Percentiles rank a stretch among this genome's conserved stretches.
These are phyloP conservation scores for Encarsia formosa DNA, from an alignment of 2,888 invertebrate genomes.

Conservation along the genomic window DNA sequence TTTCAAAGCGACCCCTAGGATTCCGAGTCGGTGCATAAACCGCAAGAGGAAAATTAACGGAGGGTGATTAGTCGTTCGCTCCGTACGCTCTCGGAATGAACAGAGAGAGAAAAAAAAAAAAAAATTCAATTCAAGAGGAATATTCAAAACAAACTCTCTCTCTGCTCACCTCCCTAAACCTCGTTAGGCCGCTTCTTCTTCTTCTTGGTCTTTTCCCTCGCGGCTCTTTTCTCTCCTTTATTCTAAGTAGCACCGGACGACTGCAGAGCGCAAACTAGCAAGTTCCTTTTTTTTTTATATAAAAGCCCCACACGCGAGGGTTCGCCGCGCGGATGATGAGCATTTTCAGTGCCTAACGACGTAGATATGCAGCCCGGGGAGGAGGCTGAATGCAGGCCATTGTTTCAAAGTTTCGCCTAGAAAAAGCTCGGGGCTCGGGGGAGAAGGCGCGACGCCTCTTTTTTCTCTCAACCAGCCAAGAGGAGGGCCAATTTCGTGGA, in stretches of 20 bases:
- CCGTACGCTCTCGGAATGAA: background rate
- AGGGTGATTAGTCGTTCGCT: no score
- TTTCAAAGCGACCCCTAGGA: no score
- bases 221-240: background rate
- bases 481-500: no score
- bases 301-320: slow-evolving; percentile 19
- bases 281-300: background rate
- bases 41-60: no score
- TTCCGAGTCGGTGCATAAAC: no score
- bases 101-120: background rate
- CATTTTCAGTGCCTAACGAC: slow-evolving; percentile 36
- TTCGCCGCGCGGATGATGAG: slow-evolving; percentile 32
- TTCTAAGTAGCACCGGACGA: slow-evolving; percentile 13
- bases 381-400: background rate
- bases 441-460: background rate
- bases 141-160: no score
- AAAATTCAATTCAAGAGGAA: background rate
- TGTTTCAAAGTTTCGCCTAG: slow-evolving; percentile 14
- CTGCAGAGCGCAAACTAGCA: slow-evolving; percentile 9
- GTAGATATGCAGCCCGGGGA: slow-evolving; percentile 13
- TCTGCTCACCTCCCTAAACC: slow-evolving; percentile 7
- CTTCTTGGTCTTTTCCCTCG: slow-evolving; percentile 1
- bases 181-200: slow-evolving; percentile 6
- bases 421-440: slow-evolving; percentile 3
- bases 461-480: no score